Base-by-base conservation (phyloP, 2,888 invertebrate species). In the Leptopilina drosophilae region DNA sequence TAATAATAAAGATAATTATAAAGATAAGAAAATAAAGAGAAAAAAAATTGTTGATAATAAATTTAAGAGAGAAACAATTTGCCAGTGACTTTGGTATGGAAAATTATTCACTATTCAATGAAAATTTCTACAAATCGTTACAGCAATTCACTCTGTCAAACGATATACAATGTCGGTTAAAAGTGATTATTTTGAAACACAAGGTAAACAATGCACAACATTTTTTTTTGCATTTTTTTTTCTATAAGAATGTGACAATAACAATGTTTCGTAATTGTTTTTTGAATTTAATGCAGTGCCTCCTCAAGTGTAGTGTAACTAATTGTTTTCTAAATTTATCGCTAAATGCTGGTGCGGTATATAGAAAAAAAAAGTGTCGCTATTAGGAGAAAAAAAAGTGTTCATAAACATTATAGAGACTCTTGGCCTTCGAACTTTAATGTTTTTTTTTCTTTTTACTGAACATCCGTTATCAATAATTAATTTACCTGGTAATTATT, bases 41-140 rank as follows among this genome's bases (percentile, higher is more conserved):
- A 33, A 33, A 33, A 49, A 49, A 49, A 49, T 49, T 49, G 49
- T 49, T 11, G 33, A 33, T 11, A 49, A 49, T 49, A 49, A 49
- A 49, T 59, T 59, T 6, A n/a, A n/a, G 15, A 59, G 12, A 14
- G 14, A 59, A 56, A 59, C 14, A 59, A 59, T 59, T 59, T 59
- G 59, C 49, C 49, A 5, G 14, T n/a, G n/a, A 59, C 59, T 59
- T 59, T 49, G 33, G n/a, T 59, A 59, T 59, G 59, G 59, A 59
- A 59, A 59, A 15, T 59, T 59, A 59, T 59, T 59, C 59, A 14
- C 59, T 15, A 59, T 59, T 59, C 59, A 59, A 59, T 59, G 59
- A 15, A 59, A 59, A 59, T 59, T 59, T 59, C 59, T 59, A 59
- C 59, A 59, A 59, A 59, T 59, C n/a, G 59, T 59, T 59, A 59